Percentiles rank a stretch among this genome's conserved stretches.
These are phyloP conservation scores for Anarsia innoxiella DNA, from an alignment of 2,888 invertebrate species.

Conservation along the genomic window DNA sequence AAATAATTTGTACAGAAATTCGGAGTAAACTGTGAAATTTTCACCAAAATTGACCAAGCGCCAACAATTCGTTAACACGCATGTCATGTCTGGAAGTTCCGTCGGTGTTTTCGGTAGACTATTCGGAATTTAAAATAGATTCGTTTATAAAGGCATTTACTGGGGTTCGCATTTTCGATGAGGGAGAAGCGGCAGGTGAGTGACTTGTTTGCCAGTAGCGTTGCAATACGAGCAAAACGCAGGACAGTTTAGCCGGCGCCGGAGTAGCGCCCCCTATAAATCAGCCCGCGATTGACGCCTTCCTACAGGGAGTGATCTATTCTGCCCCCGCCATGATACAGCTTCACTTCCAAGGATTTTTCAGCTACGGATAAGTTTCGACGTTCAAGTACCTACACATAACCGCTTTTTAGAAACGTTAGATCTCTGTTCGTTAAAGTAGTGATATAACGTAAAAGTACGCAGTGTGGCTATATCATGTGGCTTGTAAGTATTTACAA, in stretches of 20 bases:
- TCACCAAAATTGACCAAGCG: constrained; percentile 56
- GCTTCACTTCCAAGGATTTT: constrained; percentile 63
- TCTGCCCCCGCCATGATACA: constrained; percentile 62
- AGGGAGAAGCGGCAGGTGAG: constrained; percentile 67
- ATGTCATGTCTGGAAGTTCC: constrained; percentile 67
- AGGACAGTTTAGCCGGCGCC: constrained; percentile 64
- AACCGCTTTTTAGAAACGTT: too few species aligned
- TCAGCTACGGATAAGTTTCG: constrained; percentile 39
- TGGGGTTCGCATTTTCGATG: constrained; percentile 66
- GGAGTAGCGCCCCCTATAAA: constrained; percentile 63
- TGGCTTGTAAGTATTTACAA: too few species aligned
- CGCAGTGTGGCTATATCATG: too few species aligned
- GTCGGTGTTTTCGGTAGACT: constrained; percentile 63
- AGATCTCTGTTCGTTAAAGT: too few species aligned
- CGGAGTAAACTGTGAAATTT: constrained; percentile 41
- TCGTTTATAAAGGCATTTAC: constrained; percentile 70
- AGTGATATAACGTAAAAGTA: too few species aligned
- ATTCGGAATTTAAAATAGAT: constrained; percentile 68
- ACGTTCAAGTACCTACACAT: constrained; percentile 32
- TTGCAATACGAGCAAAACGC: constrained; percentile 63
- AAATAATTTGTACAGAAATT: constrained; percentile 42
- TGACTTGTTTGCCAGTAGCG: constrained; percentile 67
- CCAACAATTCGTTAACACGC: constrained; percentile 65
- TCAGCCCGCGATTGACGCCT: constrained; percentile 71
- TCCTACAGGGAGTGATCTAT: constrained; percentile 74